Conservation (phyloP, 2,113 vertebrate genomes). For the Hippotragus niger region DNA sequence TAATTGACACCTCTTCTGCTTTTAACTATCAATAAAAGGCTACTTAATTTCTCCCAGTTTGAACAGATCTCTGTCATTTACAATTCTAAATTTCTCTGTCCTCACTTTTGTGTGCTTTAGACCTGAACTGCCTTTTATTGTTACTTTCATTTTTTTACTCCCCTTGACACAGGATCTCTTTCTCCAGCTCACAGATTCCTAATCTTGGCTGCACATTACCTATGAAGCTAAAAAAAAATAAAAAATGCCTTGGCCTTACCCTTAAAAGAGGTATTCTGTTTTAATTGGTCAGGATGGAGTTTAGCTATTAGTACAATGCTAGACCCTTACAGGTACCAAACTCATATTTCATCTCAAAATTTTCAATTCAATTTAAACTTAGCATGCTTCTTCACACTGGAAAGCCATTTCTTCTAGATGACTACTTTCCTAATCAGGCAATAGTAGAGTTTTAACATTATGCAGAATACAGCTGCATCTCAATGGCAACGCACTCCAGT, state of each 20-base stretch:
- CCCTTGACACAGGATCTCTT: background rate
- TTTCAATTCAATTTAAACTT: background rate
- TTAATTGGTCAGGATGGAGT: background rate
- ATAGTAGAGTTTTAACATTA: conserved; percentile 7
- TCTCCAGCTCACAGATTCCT: background rate
- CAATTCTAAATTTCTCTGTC: background rate
- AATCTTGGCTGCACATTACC: background rate
- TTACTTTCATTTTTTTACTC: background rate
- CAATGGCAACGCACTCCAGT: too few relatives aligned
- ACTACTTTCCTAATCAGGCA: background rate
- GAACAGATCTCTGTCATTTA: background rate
- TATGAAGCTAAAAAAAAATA: background rate
- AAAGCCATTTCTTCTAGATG: background rate
- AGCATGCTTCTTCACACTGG: background rate
- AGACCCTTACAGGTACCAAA: background rate
- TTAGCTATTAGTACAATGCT: background rate
- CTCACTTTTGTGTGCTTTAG: background rate
- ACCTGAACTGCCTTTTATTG: background rate
- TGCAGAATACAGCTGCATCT: background rate
- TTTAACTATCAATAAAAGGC: background rate
- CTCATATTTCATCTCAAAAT: background rate
- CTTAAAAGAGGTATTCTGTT: background rate
- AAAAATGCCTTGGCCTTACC: background rate
- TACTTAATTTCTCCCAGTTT: background rate
- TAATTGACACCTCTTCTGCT: background rate